These are phyloP conservation scores for Darevskia mixta DNA, from an alignment of 2,797 vertebrate species.

Conservation along the genomic window DNA sequence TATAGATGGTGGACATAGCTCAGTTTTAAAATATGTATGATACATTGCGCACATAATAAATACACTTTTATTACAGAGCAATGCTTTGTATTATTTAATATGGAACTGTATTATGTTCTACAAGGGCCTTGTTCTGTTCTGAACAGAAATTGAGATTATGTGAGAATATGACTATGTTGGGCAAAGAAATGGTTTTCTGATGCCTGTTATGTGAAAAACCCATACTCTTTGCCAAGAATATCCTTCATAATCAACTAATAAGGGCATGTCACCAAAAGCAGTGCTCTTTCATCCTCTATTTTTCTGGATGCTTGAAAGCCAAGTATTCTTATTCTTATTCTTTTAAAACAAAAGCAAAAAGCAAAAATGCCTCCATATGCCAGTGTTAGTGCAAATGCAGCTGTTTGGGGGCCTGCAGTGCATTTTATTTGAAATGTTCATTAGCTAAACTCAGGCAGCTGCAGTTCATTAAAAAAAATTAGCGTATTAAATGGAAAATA, in stretches of 20 bases:
- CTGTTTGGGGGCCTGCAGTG: slow-evolving; percentile 2
- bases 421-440: slow-evolving; percentile 40
- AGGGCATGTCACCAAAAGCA: background rate
- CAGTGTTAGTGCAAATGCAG: background rate
- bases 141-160: too few species aligned
- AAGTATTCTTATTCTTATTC: too few species aligned
- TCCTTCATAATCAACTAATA: background rate
- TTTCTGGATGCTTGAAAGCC: background rate
- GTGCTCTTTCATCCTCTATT: background rate
- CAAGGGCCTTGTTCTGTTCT: background rate
- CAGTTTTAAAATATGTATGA: background rate
- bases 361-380: background rate
- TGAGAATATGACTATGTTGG: too few species aligned
- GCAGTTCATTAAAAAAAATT: slow-evolving; percentile 28
- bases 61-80: background rate
- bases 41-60: background rate
- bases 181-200: background rate
- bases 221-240: background rate
- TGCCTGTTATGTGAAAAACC: background rate
- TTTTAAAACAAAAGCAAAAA: too few species aligned
- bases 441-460: slow-evolving; percentile 30
- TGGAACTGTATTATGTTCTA: background rate
- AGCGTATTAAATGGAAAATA: slow-evolving; percentile 21
- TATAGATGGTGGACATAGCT: background rate
- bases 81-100: background rate